A percentile compares a stretch with the other conserved stretches of the same genome.
Conservation (phyloP, 2,113 vertebrate genomes). For the Callocephalon fimbriatum region DNA sequence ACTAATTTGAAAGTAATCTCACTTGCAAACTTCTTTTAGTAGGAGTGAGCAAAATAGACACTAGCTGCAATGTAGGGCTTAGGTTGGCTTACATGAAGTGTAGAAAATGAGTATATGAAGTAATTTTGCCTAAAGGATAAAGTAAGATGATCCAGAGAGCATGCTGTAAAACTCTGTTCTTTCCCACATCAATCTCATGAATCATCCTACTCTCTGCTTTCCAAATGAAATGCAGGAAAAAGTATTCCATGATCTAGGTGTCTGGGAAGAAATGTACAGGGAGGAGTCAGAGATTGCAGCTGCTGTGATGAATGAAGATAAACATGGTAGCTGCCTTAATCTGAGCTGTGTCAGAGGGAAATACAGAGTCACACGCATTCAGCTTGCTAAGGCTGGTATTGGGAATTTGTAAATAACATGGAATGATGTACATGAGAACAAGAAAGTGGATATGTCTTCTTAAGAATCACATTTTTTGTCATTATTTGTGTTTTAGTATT, state of each 20-base stretch:
- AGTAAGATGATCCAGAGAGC: neutral
- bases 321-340: neutral
- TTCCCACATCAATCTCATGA: neutral
- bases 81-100: neutral
- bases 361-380: fast-evolving
- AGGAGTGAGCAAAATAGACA: neutral
- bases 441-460: neutral
- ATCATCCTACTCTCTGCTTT: neutral
- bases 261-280: neutral
- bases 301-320: neutral
- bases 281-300: neutral
- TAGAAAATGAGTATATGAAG: neutral
- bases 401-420: neutral
- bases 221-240: neutral
- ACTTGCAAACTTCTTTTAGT: neutral
- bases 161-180: neutral
- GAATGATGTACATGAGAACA: fast-evolving
- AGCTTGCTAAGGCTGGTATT: neutral
- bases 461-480: neutral
- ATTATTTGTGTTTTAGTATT: neutral
- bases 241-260: neutral
- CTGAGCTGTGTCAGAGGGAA: neutral
- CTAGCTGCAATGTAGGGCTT: neutral
- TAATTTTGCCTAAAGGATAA: slow-evolving; percentile 20
- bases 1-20: neutral